Percentiles rank a stretch among this genome's conserved stretches.
phyloP scores from a whole-genome alignment of 2,797 vertebrate genomes.

The Pseudochromis fuscus region DNA sequence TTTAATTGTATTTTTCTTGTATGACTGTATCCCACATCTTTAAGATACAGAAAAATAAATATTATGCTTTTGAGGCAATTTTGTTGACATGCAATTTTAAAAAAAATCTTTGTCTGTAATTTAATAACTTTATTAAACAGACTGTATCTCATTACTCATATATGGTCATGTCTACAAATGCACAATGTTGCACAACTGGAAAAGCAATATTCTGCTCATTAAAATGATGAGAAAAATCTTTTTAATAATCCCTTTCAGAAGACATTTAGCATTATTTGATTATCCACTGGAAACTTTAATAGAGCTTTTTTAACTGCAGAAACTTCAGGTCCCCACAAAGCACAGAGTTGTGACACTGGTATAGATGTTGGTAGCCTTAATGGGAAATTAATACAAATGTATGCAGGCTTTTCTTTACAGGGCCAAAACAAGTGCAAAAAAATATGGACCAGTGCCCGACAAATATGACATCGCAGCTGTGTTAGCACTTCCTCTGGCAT shows the following conservation, averaged over 20 bases:
- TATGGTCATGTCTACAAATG: not conserved
- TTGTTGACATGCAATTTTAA: not conserved
- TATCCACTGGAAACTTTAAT: constrained; percentile 11
- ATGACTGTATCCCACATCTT: not conserved
- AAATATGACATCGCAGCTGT: constrained; percentile 9
- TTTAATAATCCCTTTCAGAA: constrained; percentile 20
- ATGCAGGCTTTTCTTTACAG: not conserved
- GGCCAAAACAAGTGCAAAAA: not conserved
- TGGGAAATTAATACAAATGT: not conserved
- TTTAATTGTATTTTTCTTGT: not conserved
- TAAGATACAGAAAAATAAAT: constrained; percentile 1
- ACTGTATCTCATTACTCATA: not conserved
- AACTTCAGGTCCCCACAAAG: not conserved
- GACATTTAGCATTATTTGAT: constrained; percentile 13
- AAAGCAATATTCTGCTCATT: constrained; percentile 19
- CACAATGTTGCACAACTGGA: not conserved
- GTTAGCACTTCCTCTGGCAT: not conserved
- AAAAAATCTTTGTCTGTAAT: not conserved
- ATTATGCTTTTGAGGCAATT: not conserved
- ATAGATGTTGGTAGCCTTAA: not conserved
- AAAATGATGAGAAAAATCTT: constrained; percentile 24
- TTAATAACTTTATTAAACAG: not conserved
- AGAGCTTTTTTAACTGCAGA: constrained; percentile 15
- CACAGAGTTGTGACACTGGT: not conserved
- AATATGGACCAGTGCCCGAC: not conserved